Evolutionary conservation across 2,797 vertebrate genomes (phyloP), one percentile per base, ranked within the genome.

Genomic region (Xenentodon cancila): DNA sequence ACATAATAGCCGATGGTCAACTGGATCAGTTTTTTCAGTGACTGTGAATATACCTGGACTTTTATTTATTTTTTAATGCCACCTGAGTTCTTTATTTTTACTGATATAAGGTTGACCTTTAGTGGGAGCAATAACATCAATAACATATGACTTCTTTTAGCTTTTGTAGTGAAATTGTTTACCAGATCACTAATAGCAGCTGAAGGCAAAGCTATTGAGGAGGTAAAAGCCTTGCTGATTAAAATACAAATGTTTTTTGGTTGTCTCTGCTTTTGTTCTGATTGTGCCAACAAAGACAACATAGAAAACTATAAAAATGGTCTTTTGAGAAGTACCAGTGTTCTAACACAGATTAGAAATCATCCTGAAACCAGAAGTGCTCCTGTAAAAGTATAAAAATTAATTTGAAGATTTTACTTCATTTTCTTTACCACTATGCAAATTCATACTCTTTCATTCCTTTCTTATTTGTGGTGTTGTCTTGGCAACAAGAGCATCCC

Each of bases 331-430:
- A 30, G 53, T 43, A 71, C 59, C 60, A 67, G 64, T 68, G 58
- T 68, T 63, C 64, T 48, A 62, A 80, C 75, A 71, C 4, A 17
- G 67, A 80, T 53, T 47, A 60, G 49, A 87, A 71, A 88, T 81
- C 59, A 58, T 68, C 67, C 64, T 73, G 64, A 72, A 82, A 71
- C 72, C 81, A 84, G 77, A 79, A 88, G 82, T 73, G 76, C 64
- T 79, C 65, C 48, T 57, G 75, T 62, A 63, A 76, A 56, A 70
- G 70, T 72, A 61, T 80, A 65, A 78, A 76, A 86, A 88, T n/a
- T 84, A 27, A 85, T 80, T 79, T 84, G 71, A 88, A 83, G 77
- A 75, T 85, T 86, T 82, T 56, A 27, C 58, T 73, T 68, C 53
- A 73, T 66, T 79, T 82, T n/a, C n/a, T n/a, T 81, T 76, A 58